Evolutionary conservation across 1,140 invertebrate genomes (phyloP).

Genomic region (Nephotettix cincticeps): DNA sequence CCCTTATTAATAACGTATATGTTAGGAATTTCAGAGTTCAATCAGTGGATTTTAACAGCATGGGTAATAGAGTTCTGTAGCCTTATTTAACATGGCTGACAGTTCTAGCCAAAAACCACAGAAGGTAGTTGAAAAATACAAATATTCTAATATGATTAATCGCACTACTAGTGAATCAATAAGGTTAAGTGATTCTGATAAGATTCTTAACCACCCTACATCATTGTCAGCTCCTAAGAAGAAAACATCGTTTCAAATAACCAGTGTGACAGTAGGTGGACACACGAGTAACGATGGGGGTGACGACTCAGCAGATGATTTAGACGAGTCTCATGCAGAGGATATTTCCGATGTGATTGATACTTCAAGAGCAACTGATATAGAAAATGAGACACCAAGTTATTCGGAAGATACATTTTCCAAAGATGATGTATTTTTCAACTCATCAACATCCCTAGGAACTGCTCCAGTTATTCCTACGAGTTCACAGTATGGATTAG

Average conservation of each 20-base stretch:
- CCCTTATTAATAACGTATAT: neutral
- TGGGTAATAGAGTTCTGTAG: neutral
- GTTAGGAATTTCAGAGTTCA: neutral
- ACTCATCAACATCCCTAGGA: constrained; percentile 69
- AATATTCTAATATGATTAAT: constrained; percentile 36
- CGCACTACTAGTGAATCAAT: constrained; percentile 40
- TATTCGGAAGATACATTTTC: constrained; percentile 82
- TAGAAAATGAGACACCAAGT: constrained; percentile 80
- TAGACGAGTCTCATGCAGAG: constrained; percentile 89
- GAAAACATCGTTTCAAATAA: constrained; percentile 92
- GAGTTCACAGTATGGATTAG: constrained; percentile 78
- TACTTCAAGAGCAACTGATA: constrained; percentile 75
- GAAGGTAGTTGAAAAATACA: constrained; percentile 37
- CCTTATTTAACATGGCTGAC: constrained; percentile 39
- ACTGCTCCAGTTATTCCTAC: constrained; percentile 81
- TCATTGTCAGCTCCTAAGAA: constrained; percentile 50
- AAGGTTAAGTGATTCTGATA: constrained; percentile 36
- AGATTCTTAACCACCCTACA: constrained; percentile 31
- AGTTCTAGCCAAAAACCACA: constrained; percentile 34
- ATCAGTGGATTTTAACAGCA: neutral
- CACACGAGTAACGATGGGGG: constrained; percentile 81
- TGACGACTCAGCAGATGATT: constrained; percentile 89
- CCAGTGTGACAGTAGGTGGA: constrained; percentile 78
- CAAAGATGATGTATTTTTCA: constrained; percentile 79
- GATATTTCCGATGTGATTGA: constrained; percentile 67